Base-by-base conservation (phyloP, 2,888 invertebrate species). In the Pseudolycoriella hygida region DNA sequence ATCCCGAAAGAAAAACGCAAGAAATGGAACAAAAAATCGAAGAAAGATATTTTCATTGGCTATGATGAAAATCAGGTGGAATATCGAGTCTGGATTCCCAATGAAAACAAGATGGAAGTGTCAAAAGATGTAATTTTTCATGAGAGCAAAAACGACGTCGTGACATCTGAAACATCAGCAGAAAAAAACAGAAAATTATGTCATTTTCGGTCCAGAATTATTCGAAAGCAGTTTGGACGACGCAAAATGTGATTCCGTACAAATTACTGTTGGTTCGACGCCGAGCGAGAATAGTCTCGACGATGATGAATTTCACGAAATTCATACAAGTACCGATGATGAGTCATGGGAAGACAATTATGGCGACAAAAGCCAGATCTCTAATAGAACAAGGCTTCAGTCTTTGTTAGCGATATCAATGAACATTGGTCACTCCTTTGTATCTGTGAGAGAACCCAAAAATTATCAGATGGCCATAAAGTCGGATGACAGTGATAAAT, bases 11-110 rank as follows among this genome's bases (percentile, higher is more conserved):
- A n/a, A n/a, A n/a, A n/a, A n/a, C n/a, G n/a, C n/a, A n/a, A n/a
- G n/a, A n/a, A n/a, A n/a, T n/a, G 25, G 30, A 25, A 42, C 14
- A 2, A 17, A 30, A 42, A 42, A 12, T 10, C 42, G 10, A 11
- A 14, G 30, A 42, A 42, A 15, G 25, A 30, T 14, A 46, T 56
- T 11, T 48, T 57, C 34, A 52, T 60, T n/a, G 58, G 57, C 1
- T 60, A 60, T 53, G 52, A 14, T 18, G n/a, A 19, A 4, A 12
- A 53, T 2, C 47, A 54, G 12, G 50, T 47, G 4, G 57, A 57
- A n/a, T 57, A 57, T 25, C 54, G 53, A 45, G 54, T 58, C 52
- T 57, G 17, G 17, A 42, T 20, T n/a, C 45, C 42, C 11, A 18
- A 41, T 8, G 42, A 41, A 19, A 46, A 38, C 3, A 46, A 42